Conservation (phyloP, 2,888 invertebrate genomes). For the Oscheius sp. region DNA sequence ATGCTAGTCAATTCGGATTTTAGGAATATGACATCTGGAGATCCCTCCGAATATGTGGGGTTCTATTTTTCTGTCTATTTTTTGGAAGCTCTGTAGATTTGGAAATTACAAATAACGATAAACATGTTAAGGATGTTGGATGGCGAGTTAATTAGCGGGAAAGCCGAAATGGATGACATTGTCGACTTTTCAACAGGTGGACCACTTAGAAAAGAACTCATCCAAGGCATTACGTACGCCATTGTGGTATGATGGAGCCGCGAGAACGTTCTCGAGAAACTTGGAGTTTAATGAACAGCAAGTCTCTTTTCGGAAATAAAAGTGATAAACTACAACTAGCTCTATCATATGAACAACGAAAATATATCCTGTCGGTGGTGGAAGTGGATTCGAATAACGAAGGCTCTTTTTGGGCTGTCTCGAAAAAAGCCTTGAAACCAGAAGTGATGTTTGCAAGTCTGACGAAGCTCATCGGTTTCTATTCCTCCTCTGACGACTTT, state of each 20-base stretch:
- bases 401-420: background rate
- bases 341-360: background rate
- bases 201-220: background rate
- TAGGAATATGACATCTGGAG: too few species aligned
- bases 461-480: background rate
- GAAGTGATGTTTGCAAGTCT: background rate
- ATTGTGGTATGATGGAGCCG: background rate
- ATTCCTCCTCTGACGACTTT: slow-evolving; percentile 7
- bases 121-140: too few species aligned
- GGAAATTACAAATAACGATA: too few species aligned
- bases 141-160: too few species aligned
- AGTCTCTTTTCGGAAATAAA: background rate
- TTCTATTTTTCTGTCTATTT: too few species aligned
- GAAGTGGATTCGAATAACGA: background rate
- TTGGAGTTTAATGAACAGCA: background rate
- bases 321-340: background rate
- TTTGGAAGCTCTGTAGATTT: too few species aligned
- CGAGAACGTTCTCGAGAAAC: background rate
- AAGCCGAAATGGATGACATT: too few species aligned
- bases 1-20: too few species aligned
- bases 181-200: too few species aligned
- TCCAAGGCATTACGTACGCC: background rate
- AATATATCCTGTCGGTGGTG: background rate
- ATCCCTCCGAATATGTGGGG: too few species aligned
- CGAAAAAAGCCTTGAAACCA: background rate